Evolutionary conservation across 2,113 vertebrate species (phyloP).

Genomic region (Cariama cristata): DNA sequence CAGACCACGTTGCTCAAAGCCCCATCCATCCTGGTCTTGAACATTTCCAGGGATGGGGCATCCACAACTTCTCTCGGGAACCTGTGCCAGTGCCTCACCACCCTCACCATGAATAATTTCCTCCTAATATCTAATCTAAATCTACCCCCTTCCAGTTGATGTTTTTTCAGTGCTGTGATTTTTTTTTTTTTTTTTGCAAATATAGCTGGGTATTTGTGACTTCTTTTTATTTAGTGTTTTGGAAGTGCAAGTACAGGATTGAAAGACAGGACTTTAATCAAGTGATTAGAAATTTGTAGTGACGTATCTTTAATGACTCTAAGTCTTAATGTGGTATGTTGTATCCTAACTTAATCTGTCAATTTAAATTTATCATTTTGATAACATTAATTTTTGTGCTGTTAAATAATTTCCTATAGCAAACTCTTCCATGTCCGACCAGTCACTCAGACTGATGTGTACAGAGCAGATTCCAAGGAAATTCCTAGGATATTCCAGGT

Average conservation of each 20-base stretch:
- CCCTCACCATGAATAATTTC: no score
- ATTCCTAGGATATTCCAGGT: constrained; percentile 99
- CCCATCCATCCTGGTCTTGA: no score
- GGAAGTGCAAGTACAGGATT: neutral
- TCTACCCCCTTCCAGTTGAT: no score
- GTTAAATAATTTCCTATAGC: constrained; percentile 75
- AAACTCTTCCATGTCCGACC: constrained; percentile 98
- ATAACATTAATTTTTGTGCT: constrained; percentile 11
- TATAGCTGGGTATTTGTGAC: neutral
- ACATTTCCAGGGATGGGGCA: no score
- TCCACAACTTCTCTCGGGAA: no score
- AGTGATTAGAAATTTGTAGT: neutral
- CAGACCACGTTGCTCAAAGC: no score
- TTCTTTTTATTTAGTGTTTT: neutral
- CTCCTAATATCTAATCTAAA: no score
- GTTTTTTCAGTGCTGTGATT: neutral
- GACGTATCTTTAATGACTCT: neutral
- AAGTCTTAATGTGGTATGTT: neutral
- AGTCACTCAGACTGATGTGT: constrained; percentile 97
- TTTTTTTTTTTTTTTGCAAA: neutral
- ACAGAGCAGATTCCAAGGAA: constrained; percentile 96
- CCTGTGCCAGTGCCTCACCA: no score
- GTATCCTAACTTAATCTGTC: neutral
- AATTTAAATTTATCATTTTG: neutral
- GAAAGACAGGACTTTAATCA: neutral